Conservation (phyloP, 1,140 invertebrate genomes). For the Cryptotermes secundus region DNA sequence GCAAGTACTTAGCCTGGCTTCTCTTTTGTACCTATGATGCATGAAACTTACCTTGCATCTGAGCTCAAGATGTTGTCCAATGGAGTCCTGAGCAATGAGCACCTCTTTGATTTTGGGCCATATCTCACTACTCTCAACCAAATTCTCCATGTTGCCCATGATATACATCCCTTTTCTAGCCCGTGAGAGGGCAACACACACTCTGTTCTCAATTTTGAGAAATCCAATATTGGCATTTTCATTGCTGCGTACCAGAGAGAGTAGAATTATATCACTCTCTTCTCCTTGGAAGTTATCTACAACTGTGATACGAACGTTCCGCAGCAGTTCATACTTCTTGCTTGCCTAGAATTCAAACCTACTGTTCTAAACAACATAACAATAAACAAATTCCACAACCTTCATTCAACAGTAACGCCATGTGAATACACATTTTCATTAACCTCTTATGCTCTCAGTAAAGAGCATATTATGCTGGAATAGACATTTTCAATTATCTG, state of each 20-base stretch:
- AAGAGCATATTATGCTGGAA: too few species aligned
- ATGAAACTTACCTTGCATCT: conserved; percentile 47
- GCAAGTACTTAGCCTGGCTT: too few species aligned
- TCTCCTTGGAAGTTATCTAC: conserved; percentile 87
- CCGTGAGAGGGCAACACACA: conserved; percentile 82
- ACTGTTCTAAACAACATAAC: too few species aligned
- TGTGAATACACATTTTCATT: too few species aligned
- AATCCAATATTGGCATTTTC: conserved; percentile 71
- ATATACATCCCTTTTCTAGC: conserved; percentile 71
- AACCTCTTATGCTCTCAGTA: too few species aligned
- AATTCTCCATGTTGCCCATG: conserved; percentile 65
- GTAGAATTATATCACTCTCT: conserved; percentile 79
- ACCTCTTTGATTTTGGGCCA: conserved; percentile 55
- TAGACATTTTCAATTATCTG: too few species aligned
- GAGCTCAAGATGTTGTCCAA: conserved; percentile 50
- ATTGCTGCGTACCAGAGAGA: conserved; percentile 81
- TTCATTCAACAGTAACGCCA: too few species aligned
- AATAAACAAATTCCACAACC: too few species aligned
- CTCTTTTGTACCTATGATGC: too few species aligned
- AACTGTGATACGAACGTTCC: conserved; percentile 54
- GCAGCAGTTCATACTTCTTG: not conserved
- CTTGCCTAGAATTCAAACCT: too few species aligned
- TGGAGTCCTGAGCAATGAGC: conserved; percentile 47
- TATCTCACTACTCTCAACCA: conserved; percentile 51
- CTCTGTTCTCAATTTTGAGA: conserved; percentile 69